Percentiles rank a stretch among this genome's conserved stretches.
phyloP scores from a whole-genome alignment of 2,888 invertebrate genomes.

The Xanthorhoe designata region DNA sequence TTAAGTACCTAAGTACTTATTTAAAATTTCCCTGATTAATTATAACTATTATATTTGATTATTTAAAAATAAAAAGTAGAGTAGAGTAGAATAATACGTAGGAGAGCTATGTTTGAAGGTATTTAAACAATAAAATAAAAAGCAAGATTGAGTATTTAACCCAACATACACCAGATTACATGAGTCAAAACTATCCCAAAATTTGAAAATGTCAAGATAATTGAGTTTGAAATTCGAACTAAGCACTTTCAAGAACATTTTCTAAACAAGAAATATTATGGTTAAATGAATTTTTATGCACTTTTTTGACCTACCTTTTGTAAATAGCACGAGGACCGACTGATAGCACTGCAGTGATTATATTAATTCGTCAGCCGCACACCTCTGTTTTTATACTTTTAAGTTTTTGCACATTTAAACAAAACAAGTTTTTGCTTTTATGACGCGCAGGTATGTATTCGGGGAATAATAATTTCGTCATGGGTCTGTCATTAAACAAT shows the following conservation, averaged over 20 bases:
- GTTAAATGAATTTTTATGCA: background rate
- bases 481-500: conserved; percentile 32
- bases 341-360: conserved; percentile 42
- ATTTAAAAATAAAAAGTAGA: too few species aligned
- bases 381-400: conserved; percentile 54
- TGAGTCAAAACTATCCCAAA: too few species aligned
- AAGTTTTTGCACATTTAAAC: conserved; percentile 43
- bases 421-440: conserved; percentile 54
- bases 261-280: background rate
- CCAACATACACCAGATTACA: too few species aligned
- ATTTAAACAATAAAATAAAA: too few species aligned
- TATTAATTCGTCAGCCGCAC: conserved; percentile 42
- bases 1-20: too few species aligned
- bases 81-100: too few species aligned
- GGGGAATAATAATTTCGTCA: conserved; percentile 45
- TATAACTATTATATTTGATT: too few species aligned
- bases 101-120: too few species aligned
- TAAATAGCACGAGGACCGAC: conserved; percentile 40
- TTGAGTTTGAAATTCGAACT: background rate
- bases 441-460: conserved; percentile 36
- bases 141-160: background rate
- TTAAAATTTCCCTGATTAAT: too few species aligned
- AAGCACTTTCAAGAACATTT: background rate
- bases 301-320: conserved; percentile 48
- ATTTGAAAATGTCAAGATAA: too few species aligned